These are phyloP conservation scores for Horisme vitalbata DNA, from an alignment of 2,888 invertebrate species.

Conservation along the genomic window DNA sequence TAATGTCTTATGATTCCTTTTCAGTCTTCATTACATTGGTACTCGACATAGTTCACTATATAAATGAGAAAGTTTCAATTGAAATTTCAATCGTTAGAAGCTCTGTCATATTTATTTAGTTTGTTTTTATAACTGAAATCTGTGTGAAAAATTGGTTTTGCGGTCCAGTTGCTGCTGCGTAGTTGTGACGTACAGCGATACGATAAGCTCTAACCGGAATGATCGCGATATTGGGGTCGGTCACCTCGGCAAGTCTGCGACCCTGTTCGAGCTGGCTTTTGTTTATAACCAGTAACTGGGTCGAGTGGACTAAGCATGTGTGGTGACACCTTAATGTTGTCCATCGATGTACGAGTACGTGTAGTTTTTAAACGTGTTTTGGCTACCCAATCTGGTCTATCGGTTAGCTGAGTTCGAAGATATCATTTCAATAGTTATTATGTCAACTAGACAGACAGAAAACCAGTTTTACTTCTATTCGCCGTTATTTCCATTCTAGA, in stretches of 20 bases:
- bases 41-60: constrained; percentile 15
- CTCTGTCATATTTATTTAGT: constrained; percentile 9
- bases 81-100: constrained; percentile 12
- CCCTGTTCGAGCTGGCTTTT: constrained; percentile 62
- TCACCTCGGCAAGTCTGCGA: constrained; percentile 71
- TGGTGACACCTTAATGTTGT: constrained; percentile 22
- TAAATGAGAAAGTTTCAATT: constrained; percentile 17
- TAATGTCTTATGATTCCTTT: too few relatives aligned
- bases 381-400: constrained; percentile 1
- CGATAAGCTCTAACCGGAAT: constrained; percentile 68
- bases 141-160: constrained; percentile 52
- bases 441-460: neutral
- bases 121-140: constrained; percentile 32
- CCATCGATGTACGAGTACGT: constrained; percentile 20
- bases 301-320: constrained; percentile 39
- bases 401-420: neutral
- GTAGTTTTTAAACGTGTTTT: constrained; percentile 18
- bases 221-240: constrained; percentile 67
- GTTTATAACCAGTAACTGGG: constrained; percentile 58
- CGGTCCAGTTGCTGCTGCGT: constrained; percentile 55
- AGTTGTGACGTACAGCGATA: constrained; percentile 45
- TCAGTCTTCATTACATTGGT: too few relatives aligned
- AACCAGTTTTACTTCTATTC: constrained; percentile 11
- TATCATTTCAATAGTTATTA: neutral
- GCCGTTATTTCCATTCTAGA: constrained; percentile 11